Percentiles rank a stretch among this genome's conserved stretches.
Evolutionary conservation across 2,113 vertebrate species (phyloP).

Genomic region (Phylloscopus trochiloides): DNA sequence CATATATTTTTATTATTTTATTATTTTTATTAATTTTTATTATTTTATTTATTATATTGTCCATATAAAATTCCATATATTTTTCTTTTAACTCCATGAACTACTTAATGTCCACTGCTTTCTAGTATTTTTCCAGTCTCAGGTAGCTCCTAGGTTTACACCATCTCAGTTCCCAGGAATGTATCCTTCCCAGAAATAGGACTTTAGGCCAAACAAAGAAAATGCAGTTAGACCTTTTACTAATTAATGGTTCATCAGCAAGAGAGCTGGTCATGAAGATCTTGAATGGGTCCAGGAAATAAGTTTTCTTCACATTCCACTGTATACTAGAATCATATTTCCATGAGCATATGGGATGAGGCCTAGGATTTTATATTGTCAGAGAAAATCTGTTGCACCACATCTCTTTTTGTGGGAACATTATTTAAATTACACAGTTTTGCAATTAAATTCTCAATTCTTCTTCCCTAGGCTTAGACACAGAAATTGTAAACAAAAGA

Average conservation of each 20-base stretch:
- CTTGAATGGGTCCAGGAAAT: background rate
- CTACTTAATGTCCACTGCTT: background rate
- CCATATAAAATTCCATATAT: background rate
- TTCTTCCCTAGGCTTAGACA: background rate
- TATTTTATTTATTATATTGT: too few species aligned
- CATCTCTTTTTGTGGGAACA: background rate
- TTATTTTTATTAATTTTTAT: too few species aligned
- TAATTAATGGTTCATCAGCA: background rate
- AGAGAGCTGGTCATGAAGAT: background rate
- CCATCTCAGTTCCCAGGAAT: background rate
- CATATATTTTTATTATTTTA: too few species aligned
- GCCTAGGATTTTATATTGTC: background rate
- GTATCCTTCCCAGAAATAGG: background rate
- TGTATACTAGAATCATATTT: background rate
- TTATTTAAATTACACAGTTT: background rate
- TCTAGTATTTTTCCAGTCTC: background rate
- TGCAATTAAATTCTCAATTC: background rate
- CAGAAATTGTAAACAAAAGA: background rate
- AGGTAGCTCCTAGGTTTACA: background rate
- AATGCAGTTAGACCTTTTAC: background rate
- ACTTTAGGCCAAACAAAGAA: background rate
- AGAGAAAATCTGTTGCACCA: background rate
- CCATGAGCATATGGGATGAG: background rate
- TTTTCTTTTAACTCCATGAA: background rate
- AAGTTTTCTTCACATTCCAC: background rate